Percentiles rank a stretch among this genome's conserved stretches.
phyloP scores from a whole-genome alignment of 2,797 vertebrate species.

The Jordanella pulchra region DNA sequence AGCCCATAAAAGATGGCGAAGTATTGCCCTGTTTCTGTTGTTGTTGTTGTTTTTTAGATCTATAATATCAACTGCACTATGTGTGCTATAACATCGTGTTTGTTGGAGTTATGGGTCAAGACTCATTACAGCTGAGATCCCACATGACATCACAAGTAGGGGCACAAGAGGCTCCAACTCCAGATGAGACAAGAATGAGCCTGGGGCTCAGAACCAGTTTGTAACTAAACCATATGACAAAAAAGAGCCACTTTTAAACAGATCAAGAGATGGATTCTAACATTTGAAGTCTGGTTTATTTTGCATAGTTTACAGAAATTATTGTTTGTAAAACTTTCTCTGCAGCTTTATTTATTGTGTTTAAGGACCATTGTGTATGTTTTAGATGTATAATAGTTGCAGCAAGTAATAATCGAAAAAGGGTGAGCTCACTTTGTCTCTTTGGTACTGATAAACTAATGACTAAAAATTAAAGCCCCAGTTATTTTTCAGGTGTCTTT shows the following conservation, averaged over 20 bases:
- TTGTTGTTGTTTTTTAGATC: slow-evolving; percentile 38
- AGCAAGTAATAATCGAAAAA: slow-evolving; percentile 33
- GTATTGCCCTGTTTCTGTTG: slow-evolving; percentile 51
- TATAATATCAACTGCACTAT: slow-evolving; percentile 27
- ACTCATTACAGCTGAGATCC: slow-evolving; percentile 36
- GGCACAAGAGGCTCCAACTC: slow-evolving; percentile 33
- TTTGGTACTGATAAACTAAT: slow-evolving; percentile 44
- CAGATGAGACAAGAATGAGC: slow-evolving; percentile 40
- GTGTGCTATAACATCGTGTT: slow-evolving; percentile 40
- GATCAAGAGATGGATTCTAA: slow-evolving; percentile 6
- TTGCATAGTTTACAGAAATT: slow-evolving; percentile 1
- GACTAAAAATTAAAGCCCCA: slow-evolving; percentile 57
- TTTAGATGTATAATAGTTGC: slow-evolving; percentile 36
- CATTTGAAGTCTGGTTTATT: slow-evolving; percentile 24
- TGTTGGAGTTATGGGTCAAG: slow-evolving; percentile 34
- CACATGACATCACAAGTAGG: slow-evolving; percentile 32
- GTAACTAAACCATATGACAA: slow-evolving; percentile 37
- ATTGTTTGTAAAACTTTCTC: slow-evolving; percentile 27
- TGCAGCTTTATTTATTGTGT: slow-evolving; percentile 14
- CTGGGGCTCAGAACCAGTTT: slow-evolving; percentile 38
- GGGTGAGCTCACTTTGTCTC: slow-evolving; percentile 40
- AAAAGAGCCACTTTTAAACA: slow-evolving; percentile 34
- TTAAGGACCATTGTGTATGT: slow-evolving; percentile 9
- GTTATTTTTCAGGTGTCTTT: slow-evolving; percentile 53
- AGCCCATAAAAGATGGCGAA: slow-evolving; percentile 70